These are phyloP conservation scores for Netelia fuscicornis DNA, from an alignment of 2,888 invertebrate genomes.

Conservation along the genomic window DNA sequence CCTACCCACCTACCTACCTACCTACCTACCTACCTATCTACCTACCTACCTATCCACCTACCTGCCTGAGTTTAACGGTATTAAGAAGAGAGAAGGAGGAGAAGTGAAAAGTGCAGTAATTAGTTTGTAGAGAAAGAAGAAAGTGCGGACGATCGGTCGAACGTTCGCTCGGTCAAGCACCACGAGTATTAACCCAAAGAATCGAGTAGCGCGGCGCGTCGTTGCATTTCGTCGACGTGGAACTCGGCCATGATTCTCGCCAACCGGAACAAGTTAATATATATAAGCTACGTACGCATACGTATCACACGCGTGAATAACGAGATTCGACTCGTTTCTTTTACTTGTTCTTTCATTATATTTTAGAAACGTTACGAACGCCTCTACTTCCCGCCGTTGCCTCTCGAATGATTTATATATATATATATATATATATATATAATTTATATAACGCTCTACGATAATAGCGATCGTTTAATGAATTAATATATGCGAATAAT, in stretches of 20 bases:
- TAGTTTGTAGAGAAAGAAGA: constrained; percentile 61
- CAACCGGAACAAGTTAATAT: constrained; percentile 38
- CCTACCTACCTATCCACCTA: no score
- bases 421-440: constrained; percentile 45
- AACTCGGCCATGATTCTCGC: constrained; percentile 27
- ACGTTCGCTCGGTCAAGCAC: constrained; percentile 64
- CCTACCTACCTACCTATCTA: no score
- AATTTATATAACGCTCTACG: constrained; percentile 64
- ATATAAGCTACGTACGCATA: constrained; percentile 26
- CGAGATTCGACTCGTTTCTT: constrained; percentile 44
- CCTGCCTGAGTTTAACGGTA: constrained; percentile 16
- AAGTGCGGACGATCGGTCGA: constrained; percentile 55
- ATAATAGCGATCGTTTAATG: constrained; percentile 70
- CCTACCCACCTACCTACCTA: no score
- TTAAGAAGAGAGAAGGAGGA: constrained; percentile 43
- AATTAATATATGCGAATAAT: constrained; percentile 66
- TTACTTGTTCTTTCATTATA: neutral
- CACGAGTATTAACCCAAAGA: constrained; percentile 69
- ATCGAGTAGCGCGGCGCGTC: constrained; percentile 64
- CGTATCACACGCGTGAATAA: constrained; percentile 60
- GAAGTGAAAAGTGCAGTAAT: constrained; percentile 66
- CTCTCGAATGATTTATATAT: constrained; percentile 14
- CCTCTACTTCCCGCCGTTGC: constrained; percentile 48
- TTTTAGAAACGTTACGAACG: constrained; percentile 31
- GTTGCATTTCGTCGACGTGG: constrained; percentile 52